phyloP scores from a whole-genome alignment of 2,888 invertebrate genomes.

The Branchinecta sandiegonensis region DNA sequence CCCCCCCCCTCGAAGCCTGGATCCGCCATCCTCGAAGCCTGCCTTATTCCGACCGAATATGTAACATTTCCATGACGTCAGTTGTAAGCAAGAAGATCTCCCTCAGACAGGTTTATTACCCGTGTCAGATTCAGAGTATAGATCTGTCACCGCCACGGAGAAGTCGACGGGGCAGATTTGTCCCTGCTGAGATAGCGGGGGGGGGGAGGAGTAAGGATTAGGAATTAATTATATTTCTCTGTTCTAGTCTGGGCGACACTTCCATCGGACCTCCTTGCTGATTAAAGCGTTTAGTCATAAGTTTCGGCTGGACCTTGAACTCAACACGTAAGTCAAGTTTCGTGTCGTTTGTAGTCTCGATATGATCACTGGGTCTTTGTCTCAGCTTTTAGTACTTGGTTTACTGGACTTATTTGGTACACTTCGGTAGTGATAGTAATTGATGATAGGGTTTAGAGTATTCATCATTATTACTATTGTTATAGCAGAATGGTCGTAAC shows the following conservation, averaged over 20 bases:
- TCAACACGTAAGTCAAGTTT: conserved; percentile 70
- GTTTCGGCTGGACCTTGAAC: conserved; percentile 86
- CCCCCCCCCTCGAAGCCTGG: no score
- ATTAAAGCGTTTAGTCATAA: conserved; percentile 94
- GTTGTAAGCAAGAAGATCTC: no score
- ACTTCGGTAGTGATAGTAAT: neutral
- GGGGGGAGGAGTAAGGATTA: no score
- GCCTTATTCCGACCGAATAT: no score
- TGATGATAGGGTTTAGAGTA: no score
- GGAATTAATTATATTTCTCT: neutral
- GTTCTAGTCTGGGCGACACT: conserved; percentile 79
- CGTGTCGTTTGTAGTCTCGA: neutral
- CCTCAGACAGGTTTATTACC: no score
- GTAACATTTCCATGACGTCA: no score
- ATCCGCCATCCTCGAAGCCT: no score
- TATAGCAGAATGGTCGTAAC: neutral
- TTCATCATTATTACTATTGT: neutral
- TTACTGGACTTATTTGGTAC: neutral
- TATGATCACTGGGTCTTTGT: conserved; percentile 3
- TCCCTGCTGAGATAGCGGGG: no score
- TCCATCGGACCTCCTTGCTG: conserved; percentile 82
- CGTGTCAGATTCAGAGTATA: no score
- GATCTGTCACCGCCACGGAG: no score
- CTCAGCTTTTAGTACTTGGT: conserved; percentile 1
- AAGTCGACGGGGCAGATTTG: no score